A percentile compares a stretch with the other conserved stretches of the same genome.
These are phyloP conservation scores for Lerista edwardsae DNA, from an alignment of 2,797 vertebrate species.

Conservation along the genomic window DNA sequence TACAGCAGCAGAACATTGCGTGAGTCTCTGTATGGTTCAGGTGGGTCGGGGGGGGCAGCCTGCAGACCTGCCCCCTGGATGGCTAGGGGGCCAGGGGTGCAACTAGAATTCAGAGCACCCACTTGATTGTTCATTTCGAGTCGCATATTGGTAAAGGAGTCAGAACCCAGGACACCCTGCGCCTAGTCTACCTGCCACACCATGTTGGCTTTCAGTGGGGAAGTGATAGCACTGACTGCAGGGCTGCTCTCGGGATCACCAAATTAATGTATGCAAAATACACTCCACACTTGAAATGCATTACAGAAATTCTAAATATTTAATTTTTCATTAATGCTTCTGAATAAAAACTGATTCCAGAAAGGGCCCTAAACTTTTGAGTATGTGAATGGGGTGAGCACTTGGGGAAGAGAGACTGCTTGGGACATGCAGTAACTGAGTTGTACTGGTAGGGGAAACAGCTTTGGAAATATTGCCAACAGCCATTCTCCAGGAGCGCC, in stretches of 20 bases:
- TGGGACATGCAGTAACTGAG: background rate
- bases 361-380: background rate
- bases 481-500: too few relatives aligned
- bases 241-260: background rate
- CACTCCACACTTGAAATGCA: background rate
- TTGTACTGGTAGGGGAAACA: background rate
- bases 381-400: background rate
- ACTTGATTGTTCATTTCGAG: background rate
- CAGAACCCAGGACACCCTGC: too few relatives aligned
- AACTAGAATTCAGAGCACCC: background rate
- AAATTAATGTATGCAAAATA: background rate
- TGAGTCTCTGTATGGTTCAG: too few relatives aligned
- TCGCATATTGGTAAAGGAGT: too few relatives aligned
- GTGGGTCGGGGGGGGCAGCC: too few relatives aligned
- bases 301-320: background rate
- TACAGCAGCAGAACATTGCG: too few relatives aligned
- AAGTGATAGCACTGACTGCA: background rate
- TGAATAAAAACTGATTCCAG: background rate
- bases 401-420: background rate
- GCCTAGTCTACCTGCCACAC: too few relatives aligned
- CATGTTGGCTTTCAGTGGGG: too few relatives aligned
- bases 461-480: background rate
- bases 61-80: too few relatives aligned
- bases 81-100: too few relatives aligned
- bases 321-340: background rate